These are phyloP conservation scores for Morone saxatilis DNA, from an alignment of 2,113 vertebrate species.

Conservation along the genomic window DNA sequence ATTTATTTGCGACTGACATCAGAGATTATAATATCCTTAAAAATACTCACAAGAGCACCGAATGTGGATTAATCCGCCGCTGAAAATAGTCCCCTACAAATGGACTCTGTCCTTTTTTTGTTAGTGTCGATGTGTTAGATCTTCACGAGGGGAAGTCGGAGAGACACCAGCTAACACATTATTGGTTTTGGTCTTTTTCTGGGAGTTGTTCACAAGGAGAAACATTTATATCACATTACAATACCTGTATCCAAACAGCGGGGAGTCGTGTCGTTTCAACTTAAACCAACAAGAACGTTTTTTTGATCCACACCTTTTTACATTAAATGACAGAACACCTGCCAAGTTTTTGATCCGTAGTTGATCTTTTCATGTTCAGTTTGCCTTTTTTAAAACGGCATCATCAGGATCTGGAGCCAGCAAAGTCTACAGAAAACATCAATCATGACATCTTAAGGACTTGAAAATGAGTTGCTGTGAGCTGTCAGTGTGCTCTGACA, in stretches of 20 bases:
- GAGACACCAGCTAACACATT: not conserved
- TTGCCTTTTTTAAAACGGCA: conserved; percentile 13
- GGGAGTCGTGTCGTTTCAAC: not conserved
- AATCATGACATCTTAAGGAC: conserved; percentile 47
- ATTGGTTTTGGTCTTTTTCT: not conserved
- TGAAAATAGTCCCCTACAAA: not conserved
- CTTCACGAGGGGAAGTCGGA: too few species aligned
- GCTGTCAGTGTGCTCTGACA: conserved; percentile 42
- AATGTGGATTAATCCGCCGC: not conserved
- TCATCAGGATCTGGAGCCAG: conserved; percentile 7
- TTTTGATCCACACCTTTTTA: conserved; percentile 2
- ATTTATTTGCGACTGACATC: too few species aligned
- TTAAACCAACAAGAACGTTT: not conserved
- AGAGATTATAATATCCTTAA: not conserved
- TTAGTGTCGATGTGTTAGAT: not conserved
- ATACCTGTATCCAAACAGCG: not conserved
- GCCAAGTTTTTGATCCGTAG: conserved; percentile 11
- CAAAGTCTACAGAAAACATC: conserved; percentile 28
- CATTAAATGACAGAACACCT: conserved; percentile 26
- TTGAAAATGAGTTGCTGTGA: conserved; percentile 46
- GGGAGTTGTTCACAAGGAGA: not conserved
- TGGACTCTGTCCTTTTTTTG: not conserved
- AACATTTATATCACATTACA: not conserved
- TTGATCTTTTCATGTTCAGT: conserved; percentile 24
- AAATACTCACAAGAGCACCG: too few species aligned